Evolutionary conservation across 2,888 invertebrate species (phyloP).

Genomic region (Xanthorhoe spadicearia): DNA sequence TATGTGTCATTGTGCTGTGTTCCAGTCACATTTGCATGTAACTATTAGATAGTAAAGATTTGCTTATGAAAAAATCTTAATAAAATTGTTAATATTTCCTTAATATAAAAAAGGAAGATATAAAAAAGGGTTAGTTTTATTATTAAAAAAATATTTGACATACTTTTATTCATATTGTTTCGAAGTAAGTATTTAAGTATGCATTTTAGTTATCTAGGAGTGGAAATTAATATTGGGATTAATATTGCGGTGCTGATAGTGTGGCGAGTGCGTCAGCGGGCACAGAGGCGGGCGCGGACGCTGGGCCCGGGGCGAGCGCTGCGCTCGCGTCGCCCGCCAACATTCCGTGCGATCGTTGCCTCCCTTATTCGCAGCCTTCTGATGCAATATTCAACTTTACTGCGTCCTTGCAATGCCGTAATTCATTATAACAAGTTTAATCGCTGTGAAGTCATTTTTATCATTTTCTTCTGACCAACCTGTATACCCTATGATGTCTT

Average conservation of each 20-base stretch:
- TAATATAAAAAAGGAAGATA: too few species aligned
- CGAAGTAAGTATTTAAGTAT: too few species aligned
- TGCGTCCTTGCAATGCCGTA: conserved; percentile 85
- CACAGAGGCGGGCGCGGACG: conserved; percentile 27
- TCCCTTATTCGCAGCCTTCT: conserved; percentile 75
- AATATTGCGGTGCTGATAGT: not conserved
- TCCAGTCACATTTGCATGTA: not conserved
- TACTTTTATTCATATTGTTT: too few species aligned
- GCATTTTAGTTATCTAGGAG: not conserved
- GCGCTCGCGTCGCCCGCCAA: conserved; percentile 58
- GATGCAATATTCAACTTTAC: conserved; percentile 85
- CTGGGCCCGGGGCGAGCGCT: conserved; percentile 32
- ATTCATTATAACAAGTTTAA: conserved; percentile 82
- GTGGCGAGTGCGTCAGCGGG: conserved; percentile 27
- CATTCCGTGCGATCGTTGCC: conserved; percentile 82
- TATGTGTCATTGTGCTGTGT: conserved; percentile 46
- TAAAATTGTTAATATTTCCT: not conserved
- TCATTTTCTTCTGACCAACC: conserved; percentile 69
- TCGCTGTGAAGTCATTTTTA: conserved; percentile 74
- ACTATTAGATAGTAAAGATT: not conserved
- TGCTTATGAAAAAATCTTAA: too few species aligned
- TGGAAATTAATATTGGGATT: not conserved
- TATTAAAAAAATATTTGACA: too few species aligned
- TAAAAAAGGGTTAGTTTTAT: not conserved
- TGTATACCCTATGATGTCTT: conserved; percentile 57